phyloP scores from a whole-genome alignment of 2,888 invertebrate species.

The Ypsolopha sequella region DNA sequence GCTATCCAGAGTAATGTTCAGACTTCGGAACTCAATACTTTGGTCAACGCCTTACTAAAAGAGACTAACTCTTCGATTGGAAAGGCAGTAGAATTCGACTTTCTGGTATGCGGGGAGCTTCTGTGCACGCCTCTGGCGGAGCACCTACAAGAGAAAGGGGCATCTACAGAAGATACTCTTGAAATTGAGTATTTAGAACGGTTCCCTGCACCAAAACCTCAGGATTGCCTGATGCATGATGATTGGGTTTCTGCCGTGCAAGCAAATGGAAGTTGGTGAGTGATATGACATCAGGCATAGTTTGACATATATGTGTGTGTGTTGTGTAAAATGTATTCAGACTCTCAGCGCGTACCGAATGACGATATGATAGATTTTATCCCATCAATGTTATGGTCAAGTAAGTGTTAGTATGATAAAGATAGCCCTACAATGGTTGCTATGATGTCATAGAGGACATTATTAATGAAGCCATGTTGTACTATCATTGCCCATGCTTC shows the following conservation, averaged over 20 bases:
- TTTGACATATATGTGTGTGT: too few species aligned
- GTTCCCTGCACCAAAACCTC: slow-evolving; percentile 91
- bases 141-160: slow-evolving; percentile 80
- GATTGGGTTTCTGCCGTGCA: slow-evolving; percentile 97
- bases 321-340: too few species aligned
- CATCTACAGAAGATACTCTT: slow-evolving; percentile 86
- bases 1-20: slow-evolving; percentile 83
- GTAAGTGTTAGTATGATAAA: too few species aligned
- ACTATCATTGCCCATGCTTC: too few species aligned
- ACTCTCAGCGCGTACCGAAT: too few species aligned
- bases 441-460: too few species aligned
- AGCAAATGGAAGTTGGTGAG: slow-evolving; percentile 75
- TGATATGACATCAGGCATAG: not conserved
- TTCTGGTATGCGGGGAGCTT: slow-evolving; percentile 87
- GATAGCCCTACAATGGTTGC: too few species aligned
- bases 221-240: slow-evolving; percentile 93
- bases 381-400: too few species aligned
- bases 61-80: slow-evolving; percentile 50
- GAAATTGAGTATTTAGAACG: slow-evolving; percentile 93
- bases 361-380: too few species aligned
- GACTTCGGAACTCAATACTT: slow-evolving; percentile 77
- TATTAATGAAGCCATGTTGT: too few species aligned
- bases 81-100: slow-evolving; percentile 83
- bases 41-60: slow-evolving; percentile 83
- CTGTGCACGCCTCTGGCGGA: slow-evolving; percentile 78